Evolutionary conservation across 2,113 vertebrate species (phyloP).

Genomic region (Antechinus flavipes): DNA sequence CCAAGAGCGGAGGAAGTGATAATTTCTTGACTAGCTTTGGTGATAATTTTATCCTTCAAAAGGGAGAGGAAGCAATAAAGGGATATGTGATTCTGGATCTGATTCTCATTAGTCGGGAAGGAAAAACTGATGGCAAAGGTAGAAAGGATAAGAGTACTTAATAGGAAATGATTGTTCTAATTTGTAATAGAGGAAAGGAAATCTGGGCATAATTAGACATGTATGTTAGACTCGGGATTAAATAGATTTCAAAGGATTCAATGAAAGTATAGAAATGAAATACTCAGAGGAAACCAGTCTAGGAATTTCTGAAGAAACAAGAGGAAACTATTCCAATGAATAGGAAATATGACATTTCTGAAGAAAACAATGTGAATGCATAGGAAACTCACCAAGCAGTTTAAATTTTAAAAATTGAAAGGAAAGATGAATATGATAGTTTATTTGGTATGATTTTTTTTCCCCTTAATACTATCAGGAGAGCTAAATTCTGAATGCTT

Average conservation of each 20-base stretch:
- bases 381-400: not conserved
- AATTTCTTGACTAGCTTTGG: not conserved
- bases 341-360: not conserved
- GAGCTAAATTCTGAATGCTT: not conserved
- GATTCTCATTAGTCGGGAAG: not conserved
- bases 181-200: not conserved
- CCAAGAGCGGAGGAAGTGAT: not conserved
- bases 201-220: not conserved
- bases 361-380: not conserved
- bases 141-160: not conserved
- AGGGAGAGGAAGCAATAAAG: not conserved
- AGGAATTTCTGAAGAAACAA: not conserved
- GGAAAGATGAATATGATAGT: not conserved
- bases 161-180: not conserved
- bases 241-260: not conserved
- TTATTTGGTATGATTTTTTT: not conserved
- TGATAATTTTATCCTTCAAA: not conserved
- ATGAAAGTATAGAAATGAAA: not conserved
- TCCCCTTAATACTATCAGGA: not conserved
- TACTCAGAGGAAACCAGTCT: not conserved
- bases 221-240: not conserved
- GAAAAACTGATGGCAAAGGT: not conserved
- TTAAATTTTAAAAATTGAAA: not conserved
- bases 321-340: not conserved
- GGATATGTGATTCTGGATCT: not conserved